A percentile compares a stretch with the other conserved stretches of the same genome.
Conservation (phyloP, 2,113 vertebrate genomes). For the Malurus melanocephalus region DNA sequence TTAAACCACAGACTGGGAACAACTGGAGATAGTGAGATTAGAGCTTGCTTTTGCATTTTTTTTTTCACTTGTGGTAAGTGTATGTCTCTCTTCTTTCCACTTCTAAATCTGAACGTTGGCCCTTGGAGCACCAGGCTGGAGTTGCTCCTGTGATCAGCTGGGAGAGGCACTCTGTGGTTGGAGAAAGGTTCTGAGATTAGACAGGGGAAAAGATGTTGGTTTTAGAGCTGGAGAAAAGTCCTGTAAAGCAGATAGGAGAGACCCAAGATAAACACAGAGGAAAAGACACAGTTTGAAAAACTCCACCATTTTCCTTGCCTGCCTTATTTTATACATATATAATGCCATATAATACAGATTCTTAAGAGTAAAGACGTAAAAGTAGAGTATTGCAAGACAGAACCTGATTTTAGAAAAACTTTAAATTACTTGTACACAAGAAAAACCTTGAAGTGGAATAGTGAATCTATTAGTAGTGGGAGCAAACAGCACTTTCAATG, state of each 20-base stretch:
- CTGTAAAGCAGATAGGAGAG: background rate
- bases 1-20: slow-evolving; percentile 48
- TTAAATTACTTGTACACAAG: background rate
- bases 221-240: background rate
- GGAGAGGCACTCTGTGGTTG: background rate
- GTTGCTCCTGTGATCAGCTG: background rate
- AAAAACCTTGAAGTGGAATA: background rate
- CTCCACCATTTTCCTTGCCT: background rate
- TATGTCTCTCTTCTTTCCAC: background rate
- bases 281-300: background rate
- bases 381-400: background rate
- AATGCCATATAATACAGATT: background rate
- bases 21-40: slow-evolving; percentile 44
- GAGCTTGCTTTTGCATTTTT: background rate
- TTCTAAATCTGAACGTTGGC: background rate
- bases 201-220: background rate
- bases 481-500: background rate
- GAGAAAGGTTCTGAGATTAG: background rate
- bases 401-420: background rate
- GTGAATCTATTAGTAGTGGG: background rate
- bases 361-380: background rate
- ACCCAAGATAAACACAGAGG: background rate
- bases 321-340: background rate
- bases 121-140: background rate
- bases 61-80: background rate